Evolutionary conservation across 2,113 vertebrate genomes (phyloP).

Genomic region (Nesoenas mayeri): DNA sequence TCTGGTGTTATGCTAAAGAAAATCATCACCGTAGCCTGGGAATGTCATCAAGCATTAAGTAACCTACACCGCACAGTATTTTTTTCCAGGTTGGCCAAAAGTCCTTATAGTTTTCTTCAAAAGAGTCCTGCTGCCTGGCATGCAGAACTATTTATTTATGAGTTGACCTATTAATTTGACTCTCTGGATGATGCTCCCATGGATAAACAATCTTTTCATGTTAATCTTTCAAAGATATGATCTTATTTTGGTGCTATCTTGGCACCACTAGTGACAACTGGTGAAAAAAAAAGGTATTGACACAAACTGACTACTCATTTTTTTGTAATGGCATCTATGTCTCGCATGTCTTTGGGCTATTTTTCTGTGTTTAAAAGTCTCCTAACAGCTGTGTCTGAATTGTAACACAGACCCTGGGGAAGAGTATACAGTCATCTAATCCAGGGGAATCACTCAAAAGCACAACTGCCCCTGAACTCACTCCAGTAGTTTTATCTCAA

Average conservation of each 20-base stretch:
- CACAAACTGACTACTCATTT: not conserved
- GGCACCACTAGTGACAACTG: not conserved
- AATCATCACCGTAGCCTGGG: not conserved
- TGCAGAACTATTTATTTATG: not conserved
- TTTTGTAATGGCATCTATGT: not conserved
- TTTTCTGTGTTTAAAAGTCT: not conserved
- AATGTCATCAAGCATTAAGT: not conserved
- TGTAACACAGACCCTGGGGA: not conserved
- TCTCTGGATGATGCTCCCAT: not conserved
- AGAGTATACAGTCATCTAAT: not conserved
- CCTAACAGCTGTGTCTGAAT: not conserved
- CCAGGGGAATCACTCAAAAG: not conserved
- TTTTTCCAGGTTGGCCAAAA: not conserved
- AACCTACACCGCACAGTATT: not conserved
- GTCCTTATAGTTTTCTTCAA: not conserved
- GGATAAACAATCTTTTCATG: not conserved
- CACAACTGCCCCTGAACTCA: not conserved
- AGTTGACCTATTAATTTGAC: not conserved
- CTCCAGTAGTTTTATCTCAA: not conserved
- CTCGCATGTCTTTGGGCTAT: not conserved
- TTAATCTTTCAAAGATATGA: not conserved
- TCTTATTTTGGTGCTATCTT: slow-evolving; percentile 19
- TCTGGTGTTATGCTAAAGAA: not conserved
- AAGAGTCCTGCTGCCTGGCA: not conserved
- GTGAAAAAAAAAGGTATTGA: not conserved